A percentile compares a stretch with the other conserved stretches of the same genome.
phyloP scores from a whole-genome alignment of 2,888 invertebrate species.

The Polymixis lichenea region DNA sequence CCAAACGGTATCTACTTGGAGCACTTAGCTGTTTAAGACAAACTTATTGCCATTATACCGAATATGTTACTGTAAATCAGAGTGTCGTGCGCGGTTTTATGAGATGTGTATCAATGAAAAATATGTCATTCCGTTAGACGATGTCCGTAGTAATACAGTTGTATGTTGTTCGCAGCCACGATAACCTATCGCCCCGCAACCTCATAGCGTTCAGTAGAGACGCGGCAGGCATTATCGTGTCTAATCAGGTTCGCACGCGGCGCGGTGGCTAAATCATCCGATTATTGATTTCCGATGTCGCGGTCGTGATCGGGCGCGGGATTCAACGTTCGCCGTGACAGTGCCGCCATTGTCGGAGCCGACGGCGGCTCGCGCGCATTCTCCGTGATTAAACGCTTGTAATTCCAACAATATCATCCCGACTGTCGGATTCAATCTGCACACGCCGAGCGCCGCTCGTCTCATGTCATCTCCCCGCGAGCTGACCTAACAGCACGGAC shows the following conservation, averaged over 20 bases:
- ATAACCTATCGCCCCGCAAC: conserved; percentile 87
- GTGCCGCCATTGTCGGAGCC: conserved; percentile 86
- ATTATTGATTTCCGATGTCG: conserved; percentile 91
- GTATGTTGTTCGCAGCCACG: conserved; percentile 81
- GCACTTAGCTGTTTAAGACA: conserved; percentile 75
- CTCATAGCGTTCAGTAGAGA: conserved; percentile 78
- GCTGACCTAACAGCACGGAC: conserved; percentile 66
- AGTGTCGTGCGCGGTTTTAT: conserved; percentile 81
- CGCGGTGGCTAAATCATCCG: conserved; percentile 90
- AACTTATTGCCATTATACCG: conserved; percentile 79
- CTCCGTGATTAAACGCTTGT: conserved; percentile 89
- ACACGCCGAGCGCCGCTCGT: conserved; percentile 74
- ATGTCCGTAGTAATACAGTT: conserved; percentile 80
- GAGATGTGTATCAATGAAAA: conserved; percentile 85
- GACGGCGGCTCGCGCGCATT: conserved; percentile 81
- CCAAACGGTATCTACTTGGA: conserved; percentile 57
- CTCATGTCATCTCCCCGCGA: conserved; percentile 77
- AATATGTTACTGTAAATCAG: conserved; percentile 83
- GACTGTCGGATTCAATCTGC: conserved; percentile 86
- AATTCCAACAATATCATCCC: conserved; percentile 89
- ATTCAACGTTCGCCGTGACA: conserved; percentile 87
- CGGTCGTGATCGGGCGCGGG: conserved; percentile 89
- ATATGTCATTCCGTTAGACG: conserved; percentile 86
- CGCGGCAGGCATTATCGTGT: conserved; percentile 87
- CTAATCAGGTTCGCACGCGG: conserved; percentile 91